Evolutionary conservation across 2,888 invertebrate genomes (phyloP).

Genomic region (Zele albiditarsus): DNA sequence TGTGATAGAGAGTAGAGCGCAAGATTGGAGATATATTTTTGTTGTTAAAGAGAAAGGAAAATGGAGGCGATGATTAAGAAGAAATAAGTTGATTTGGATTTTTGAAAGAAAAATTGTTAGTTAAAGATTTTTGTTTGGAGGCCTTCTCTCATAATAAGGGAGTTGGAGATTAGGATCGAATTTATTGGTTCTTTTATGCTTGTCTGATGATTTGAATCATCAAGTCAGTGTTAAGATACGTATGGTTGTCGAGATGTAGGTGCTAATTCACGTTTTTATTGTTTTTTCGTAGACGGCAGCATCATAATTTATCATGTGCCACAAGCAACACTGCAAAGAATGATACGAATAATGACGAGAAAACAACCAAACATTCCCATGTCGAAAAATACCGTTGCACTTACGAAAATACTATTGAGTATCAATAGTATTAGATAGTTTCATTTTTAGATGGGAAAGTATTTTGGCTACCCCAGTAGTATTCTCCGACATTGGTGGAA

Average conservation of each 20-base stretch:
- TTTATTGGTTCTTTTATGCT: not conserved
- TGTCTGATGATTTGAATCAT: not conserved
- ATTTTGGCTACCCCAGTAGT: no score
- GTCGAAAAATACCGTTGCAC: no score
- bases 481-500: no score
- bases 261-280: constrained; percentile 15
- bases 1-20: constrained; percentile 11
- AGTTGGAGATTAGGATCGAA: not conserved
- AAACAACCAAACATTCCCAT: not conserved
- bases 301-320: constrained; percentile 1
- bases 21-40: constrained; percentile 1
- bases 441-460: no score
- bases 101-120: not conserved
- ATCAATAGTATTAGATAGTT: no score
- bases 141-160: constrained; percentile 2
- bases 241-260: constrained; percentile 6
- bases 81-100: not conserved
- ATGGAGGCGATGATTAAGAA: not conserved
- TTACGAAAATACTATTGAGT: no score
- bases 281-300: not conserved
- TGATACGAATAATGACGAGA: not conserved
- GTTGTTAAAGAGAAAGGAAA: not conserved
- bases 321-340: constrained; percentile 1
- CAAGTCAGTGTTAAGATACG: not conserved
- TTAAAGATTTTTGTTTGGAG: not conserved